phyloP scores from a whole-genome alignment of 2,888 invertebrate species.

The Lepidonotus clava region DNA sequence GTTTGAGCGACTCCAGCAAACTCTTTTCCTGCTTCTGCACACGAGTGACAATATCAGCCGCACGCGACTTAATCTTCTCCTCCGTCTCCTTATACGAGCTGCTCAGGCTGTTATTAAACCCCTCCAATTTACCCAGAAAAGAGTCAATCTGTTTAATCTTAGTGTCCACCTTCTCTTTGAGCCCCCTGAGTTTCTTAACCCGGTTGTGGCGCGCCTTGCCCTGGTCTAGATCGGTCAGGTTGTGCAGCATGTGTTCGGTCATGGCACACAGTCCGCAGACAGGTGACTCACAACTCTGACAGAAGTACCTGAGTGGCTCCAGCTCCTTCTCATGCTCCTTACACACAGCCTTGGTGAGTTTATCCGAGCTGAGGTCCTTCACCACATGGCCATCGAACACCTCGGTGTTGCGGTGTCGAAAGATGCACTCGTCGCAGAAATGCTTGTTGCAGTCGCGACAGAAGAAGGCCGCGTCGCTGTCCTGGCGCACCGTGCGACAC shows the following conservation, averaged over 20 bases:
- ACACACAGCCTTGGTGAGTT: conserved; percentile 27
- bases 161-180: conserved; percentile 31
- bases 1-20: background rate
- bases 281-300: conserved; percentile 48
- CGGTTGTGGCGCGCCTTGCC: conserved; percentile 51
- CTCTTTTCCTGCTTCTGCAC: conserved; percentile 42
- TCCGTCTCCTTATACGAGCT: conserved; percentile 34
- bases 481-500: conserved; percentile 32
- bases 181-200: conserved; percentile 13
- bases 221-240: conserved; percentile 50
- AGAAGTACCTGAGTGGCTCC: conserved; percentile 45
- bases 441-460: conserved; percentile 54
- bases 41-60: conserved; percentile 23
- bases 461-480: conserved; percentile 31
- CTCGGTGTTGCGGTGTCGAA: conserved; percentile 51
- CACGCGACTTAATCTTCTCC: background rate
- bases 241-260: conserved; percentile 56
- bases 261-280: conserved; percentile 50
- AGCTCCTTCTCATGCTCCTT: conserved; percentile 47
- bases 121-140: conserved; percentile 19
- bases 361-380: conserved; percentile 28
- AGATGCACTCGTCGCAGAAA: conserved; percentile 54
- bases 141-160: conserved; percentile 21
- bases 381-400: conserved; percentile 43
- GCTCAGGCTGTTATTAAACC: background rate